phyloP scores from a whole-genome alignment of 2,797 vertebrate genomes.

The Phyllotis vaccarum region DNA sequence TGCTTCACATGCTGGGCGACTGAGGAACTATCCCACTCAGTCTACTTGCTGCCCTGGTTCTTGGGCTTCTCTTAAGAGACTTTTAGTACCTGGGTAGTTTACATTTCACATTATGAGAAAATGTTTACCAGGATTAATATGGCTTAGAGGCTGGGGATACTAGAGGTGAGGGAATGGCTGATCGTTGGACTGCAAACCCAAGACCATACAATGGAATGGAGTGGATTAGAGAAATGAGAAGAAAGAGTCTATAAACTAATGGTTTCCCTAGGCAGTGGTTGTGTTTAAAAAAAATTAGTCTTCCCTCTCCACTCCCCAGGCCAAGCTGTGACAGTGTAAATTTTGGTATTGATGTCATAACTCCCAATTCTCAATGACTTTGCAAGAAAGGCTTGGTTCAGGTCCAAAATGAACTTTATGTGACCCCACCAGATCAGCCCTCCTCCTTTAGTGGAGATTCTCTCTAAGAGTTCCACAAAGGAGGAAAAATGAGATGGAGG shows the following conservation, averaged over 20 bases:
- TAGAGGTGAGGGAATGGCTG: neutral
- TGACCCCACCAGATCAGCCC: neutral
- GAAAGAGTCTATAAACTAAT: neutral
- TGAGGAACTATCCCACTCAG: neutral
- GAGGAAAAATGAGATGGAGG: neutral
- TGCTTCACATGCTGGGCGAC: accelerated
- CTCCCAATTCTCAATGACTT: neutral
- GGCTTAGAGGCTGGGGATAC: neutral
- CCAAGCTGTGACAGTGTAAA: neutral
- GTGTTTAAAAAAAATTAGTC: neutral
- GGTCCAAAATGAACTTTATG: neutral
- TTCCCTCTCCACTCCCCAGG: neutral
- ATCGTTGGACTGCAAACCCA: neutral
- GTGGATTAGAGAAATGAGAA: neutral
- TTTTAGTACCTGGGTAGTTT: neutral
- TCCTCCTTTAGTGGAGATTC: neutral
- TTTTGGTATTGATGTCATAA: neutral
- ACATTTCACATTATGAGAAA: neutral
- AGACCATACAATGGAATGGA: neutral
- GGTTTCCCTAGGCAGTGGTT: neutral
- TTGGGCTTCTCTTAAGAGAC: neutral
- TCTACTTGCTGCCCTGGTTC: neutral
- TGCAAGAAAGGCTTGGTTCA: neutral
- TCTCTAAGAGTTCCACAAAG: neutral
- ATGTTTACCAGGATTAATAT: neutral